These are phyloP conservation scores for Hyperoplus lanceolatus DNA, from an alignment of 2,797 vertebrate genomes.

Conservation along the genomic window DNA sequence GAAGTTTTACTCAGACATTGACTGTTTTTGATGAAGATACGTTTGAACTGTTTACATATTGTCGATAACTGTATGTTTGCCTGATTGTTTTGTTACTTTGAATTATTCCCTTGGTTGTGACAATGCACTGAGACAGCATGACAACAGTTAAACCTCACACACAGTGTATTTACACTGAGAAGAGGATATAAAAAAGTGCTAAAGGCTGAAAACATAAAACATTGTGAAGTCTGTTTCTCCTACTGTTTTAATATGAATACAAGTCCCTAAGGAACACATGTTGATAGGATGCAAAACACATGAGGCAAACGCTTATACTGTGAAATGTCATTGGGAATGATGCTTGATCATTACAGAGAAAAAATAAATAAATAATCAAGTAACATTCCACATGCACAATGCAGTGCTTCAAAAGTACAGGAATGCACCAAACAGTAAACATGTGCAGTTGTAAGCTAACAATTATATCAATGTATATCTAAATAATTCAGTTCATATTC, in stretches of 20 bases:
- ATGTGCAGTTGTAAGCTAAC: no score
- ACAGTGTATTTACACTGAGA: conserved; percentile 38
- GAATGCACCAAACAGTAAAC: background rate
- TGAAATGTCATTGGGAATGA: conserved; percentile 52
- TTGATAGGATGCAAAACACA: conserved; percentile 35
- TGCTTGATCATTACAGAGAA: conserved; percentile 19
- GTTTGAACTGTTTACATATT: conserved; percentile 59
- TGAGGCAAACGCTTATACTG: conserved; percentile 45
- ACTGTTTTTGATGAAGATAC: conserved; percentile 46
- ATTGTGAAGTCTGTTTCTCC: background rate
- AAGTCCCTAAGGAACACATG: conserved; percentile 25
- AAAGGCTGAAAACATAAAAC: background rate
- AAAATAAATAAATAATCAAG: background rate
- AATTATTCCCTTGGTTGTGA: conserved; percentile 43
- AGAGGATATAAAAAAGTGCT: background rate
- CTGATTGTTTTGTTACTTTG: conserved; percentile 21
- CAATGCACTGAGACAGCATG: conserved; percentile 49
- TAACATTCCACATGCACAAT: background rate
- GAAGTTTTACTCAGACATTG: conserved; percentile 37
- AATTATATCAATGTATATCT: background rate
- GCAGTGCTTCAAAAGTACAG: conserved; percentile 9
- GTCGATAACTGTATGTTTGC: conserved; percentile 26
- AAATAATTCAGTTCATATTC: background rate
- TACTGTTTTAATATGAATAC: background rate
- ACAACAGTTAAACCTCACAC: conserved; percentile 19